Conservation (phyloP, 2,797 vertebrate genomes). For the Apogon talboti region DNA sequence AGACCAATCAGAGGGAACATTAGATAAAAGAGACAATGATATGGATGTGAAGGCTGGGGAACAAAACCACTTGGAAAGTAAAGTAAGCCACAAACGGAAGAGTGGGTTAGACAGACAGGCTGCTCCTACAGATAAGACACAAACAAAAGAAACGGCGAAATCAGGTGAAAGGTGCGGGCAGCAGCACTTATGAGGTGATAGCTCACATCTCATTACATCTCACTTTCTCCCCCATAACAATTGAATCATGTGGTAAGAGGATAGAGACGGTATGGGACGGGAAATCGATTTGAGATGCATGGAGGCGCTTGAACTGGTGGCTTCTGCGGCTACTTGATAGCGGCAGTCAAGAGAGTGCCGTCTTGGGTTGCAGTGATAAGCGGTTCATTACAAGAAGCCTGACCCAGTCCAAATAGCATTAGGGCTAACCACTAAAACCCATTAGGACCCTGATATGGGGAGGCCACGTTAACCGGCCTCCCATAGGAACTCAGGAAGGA, state of each 20-base stretch:
- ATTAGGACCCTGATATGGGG: conserved; percentile 55
- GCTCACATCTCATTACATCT: conserved; percentile 68
- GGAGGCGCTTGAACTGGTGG: conserved; percentile 49
- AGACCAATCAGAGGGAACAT: conserved; percentile 34
- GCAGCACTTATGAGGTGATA: conserved; percentile 69
- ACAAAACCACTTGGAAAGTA: conserved; percentile 16
- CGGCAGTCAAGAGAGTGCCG: conserved; percentile 39
- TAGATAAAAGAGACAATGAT: conserved; percentile 27
- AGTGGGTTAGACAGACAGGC: conserved; percentile 3
- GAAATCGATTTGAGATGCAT: conserved; percentile 69
- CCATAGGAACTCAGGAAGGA: conserved; percentile 27
- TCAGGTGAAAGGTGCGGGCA: conserved; percentile 59
- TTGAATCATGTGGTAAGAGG: conserved; percentile 75
- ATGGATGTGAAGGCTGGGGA: conserved; percentile 22
- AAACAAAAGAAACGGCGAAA: conserved; percentile 19
- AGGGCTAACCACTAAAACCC: conserved; percentile 69
- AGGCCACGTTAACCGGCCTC: conserved; percentile 33
- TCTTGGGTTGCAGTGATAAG: conserved; percentile 77
- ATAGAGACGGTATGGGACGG: conserved; percentile 47
- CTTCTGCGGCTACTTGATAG: conserved; percentile 77
- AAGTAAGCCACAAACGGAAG: conserved; percentile 6
- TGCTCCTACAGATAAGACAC: background rate
- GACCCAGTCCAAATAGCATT: conserved; percentile 72
- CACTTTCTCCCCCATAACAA: conserved; percentile 46
- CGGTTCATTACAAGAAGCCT: conserved; percentile 74